Base-by-base conservation (phyloP, 1,140 invertebrate genomes). In the Parasteatoda tepidariorum region DNA sequence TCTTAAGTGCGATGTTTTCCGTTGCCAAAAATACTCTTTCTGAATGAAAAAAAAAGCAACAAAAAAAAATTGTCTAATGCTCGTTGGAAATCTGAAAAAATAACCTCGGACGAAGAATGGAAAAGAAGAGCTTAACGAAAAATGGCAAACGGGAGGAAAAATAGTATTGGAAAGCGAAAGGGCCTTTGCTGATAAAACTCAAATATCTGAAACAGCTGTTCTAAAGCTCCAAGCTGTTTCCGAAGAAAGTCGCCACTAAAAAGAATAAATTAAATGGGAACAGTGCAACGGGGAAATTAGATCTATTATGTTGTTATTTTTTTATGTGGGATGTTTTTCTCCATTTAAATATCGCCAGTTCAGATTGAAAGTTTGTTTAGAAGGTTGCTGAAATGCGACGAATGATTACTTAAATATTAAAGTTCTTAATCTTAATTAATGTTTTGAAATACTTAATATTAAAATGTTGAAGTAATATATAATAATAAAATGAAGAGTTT, bases 111-210 rank as follows among this genome's bases (percentile, higher is more conserved):
- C 22, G 22, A 59, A 59, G n/a, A 28, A 24, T 15, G 61, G 66
- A 24, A 33, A 66, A n/a, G n/a, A n/a, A n/a, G n/a, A 48, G 41
- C 18, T 48, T 9, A 48, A 18, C 7, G 18, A 48, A 54, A 73
- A 57, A 55, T 73, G 70, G 31, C 41, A 54, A 73, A 57, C 70
- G 70, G 24, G 54, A 57, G 59, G 70, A 59, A 73, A n/a, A 73
- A 73, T 73, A 54, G 55, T 73, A 73, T 73, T 73, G 70, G 70
- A 73, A 73, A 73, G 59, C 48, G 70, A 73, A 73, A 73, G 48
- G 54, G 48, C 18, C 31, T 62, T 57, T 18, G 11, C 2, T n/a
- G n/a, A n/a, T n/a, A n/a, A 11, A 24, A 9, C 26, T 48, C 34
- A n/a, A 73, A 66, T 62, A 11, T 15, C 26, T 26, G 18, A 26